Evolutionary conservation across 2,113 vertebrate genomes (phyloP), one percentile per base, ranked within the genome.

Genomic region (Corythaixoides concolor): DNA sequence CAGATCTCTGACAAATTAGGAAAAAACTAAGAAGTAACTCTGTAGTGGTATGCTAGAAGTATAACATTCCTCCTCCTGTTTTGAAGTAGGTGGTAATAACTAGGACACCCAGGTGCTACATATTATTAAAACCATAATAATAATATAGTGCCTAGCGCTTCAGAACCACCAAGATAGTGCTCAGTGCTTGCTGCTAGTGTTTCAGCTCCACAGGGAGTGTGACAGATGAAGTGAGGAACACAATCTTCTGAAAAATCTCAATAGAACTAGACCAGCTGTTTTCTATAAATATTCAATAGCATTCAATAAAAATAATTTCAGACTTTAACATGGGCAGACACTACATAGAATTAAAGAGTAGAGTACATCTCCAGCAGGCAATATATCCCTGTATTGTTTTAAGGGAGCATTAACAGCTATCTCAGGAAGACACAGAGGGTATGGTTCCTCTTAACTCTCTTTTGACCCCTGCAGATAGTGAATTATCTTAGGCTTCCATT

Each of bases 401-500:
- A 41, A 73, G 21, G 30, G 19, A 83, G 3, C 27, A 45, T 18
- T 73, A 62, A 39, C 9, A 41, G 30, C 50, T 94, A 43, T 45
- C 45, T 63, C 33, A 77, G 75, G 49, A 88, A 88, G 83, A 58
- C 49, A 32, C 16, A 59, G 41, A 18, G 52, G 22, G 45, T 66
- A n/a, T 28, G 24, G 6, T 41, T 78, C 55, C 53, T 69, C 63
- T 83, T 94, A 49, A 68, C 9, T 66, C 19, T 63, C 35, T 87
- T 76, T 86, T 70, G 87, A 91, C 63, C 68, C 84, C 68, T 58
- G 55, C 60, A 80, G 41, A 70, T 20, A 74, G 11, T 39, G 62
- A 86, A 70, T 93, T 91, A 74, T 80, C 60, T 70, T 87, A 84
- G 55, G 55, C 22, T 91, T 90, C 55, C 63, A n/a, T 91, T 93